These are phyloP conservation scores for Drosophila carrolli DNA, from an alignment of 1,140 invertebrate genomes.

Conservation along the genomic window DNA sequence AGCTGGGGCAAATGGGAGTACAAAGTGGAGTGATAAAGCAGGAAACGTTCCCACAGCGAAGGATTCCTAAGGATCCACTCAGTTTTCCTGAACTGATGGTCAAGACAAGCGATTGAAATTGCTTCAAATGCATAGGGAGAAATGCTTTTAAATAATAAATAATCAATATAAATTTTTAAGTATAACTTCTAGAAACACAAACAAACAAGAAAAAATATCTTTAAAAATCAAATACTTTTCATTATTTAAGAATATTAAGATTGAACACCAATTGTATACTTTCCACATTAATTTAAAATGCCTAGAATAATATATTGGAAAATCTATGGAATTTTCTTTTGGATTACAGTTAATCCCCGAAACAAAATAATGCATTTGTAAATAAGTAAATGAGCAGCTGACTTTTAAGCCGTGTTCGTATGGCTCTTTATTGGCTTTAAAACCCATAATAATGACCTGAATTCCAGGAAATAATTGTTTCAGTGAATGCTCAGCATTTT, in stretches of 20 bases:
- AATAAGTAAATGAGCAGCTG: too few species aligned
- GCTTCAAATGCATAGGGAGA: background rate
- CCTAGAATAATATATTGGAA: background rate
- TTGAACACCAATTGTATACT: too few species aligned
- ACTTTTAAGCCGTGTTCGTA: too few species aligned
- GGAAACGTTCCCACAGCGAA: slow-evolving; percentile 22
- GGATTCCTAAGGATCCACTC: background rate
- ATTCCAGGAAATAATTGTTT: background rate
- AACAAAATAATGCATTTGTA: too few species aligned
- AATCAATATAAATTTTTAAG: background rate
- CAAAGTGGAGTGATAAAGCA: slow-evolving; percentile 22
- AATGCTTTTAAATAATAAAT: slow-evolving; percentile 8
- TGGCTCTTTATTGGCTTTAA: background rate
- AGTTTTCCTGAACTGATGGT: background rate
- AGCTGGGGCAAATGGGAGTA: slow-evolving; percentile 53
- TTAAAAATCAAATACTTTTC: too few species aligned
- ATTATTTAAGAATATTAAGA: too few species aligned
- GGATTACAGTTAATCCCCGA: too few species aligned
- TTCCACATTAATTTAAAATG: background rate
- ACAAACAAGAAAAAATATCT: too few species aligned
- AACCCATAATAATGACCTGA: background rate
- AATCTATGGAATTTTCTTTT: background rate
- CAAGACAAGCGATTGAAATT: slow-evolving; percentile 2
- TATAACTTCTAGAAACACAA: too few species aligned
- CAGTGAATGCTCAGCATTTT: background rate